Conservation (phyloP, 1,140 invertebrate genomes). For the Maniola jurtina region DNA sequence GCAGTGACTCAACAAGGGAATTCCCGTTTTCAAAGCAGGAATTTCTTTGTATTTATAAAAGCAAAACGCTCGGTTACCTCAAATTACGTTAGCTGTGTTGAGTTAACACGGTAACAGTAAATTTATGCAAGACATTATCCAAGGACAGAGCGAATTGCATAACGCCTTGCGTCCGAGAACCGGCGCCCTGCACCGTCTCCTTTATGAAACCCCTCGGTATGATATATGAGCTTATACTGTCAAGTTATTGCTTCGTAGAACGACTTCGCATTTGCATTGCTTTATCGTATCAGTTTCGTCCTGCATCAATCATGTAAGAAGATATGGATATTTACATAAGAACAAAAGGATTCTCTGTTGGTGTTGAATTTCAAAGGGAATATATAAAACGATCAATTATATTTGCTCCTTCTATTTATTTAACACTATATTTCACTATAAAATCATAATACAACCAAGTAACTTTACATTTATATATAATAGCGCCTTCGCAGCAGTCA, state of each 20-base stretch:
- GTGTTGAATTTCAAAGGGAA: not conserved
- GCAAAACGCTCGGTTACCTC: constrained; percentile 48
- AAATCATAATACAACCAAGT: no score
- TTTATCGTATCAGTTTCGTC: constrained; percentile 29
- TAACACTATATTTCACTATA: no score
- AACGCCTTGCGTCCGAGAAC: constrained; percentile 64
- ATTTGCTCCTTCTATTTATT: not conserved
- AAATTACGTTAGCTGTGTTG: constrained; percentile 48
- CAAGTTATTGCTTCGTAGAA: constrained; percentile 64
- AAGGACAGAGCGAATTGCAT: constrained; percentile 12
- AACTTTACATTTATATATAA: no score
- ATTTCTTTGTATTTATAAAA: constrained; percentile 37
- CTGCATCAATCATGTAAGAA: constrained; percentile 32
- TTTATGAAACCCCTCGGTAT: constrained; percentile 65
- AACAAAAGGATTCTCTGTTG: constrained; percentile 1
- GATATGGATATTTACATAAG: constrained; percentile 14
- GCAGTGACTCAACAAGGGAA: constrained; percentile 26
- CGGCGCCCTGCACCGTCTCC: constrained; percentile 42
- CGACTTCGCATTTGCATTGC: constrained; percentile 49
- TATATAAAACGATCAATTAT: constrained; percentile 8
- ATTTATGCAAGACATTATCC: constrained; percentile 75
- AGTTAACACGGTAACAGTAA: constrained; percentile 59
- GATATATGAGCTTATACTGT: constrained; percentile 64
- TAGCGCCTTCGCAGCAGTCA: no score
- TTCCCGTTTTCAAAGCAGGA: constrained; percentile 31